phyloP scores from a whole-genome alignment of 2,888 invertebrate genomes.

The Chymomyza procnemis region DNA sequence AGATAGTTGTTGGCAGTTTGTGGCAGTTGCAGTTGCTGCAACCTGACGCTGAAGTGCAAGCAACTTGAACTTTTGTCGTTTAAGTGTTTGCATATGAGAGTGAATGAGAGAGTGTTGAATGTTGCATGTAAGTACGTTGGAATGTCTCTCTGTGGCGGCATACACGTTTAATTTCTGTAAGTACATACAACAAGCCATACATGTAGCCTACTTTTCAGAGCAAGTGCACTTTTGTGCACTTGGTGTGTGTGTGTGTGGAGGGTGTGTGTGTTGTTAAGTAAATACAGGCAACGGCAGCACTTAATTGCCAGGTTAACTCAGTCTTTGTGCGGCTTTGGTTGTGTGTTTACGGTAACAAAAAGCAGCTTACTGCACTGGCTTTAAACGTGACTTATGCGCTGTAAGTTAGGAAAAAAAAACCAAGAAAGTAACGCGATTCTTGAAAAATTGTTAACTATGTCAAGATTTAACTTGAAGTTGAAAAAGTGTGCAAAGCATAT shows the following conservation, averaged over 20 bases:
- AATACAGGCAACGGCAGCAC: background rate
- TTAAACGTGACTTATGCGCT: background rate
- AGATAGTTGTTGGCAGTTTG: background rate
- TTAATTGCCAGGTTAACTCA: background rate
- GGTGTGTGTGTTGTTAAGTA: background rate
- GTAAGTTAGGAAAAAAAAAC: background rate
- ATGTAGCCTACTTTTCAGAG: slow-evolving; percentile 18
- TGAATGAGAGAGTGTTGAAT: slow-evolving; percentile 17
- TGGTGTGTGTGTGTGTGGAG: background rate
- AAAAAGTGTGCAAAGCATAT: background rate
- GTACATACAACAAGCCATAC: slow-evolving; percentile 30
- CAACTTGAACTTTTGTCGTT: slow-evolving; percentile 52
- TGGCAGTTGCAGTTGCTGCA: background rate
- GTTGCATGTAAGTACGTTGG: background rate
- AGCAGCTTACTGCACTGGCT: background rate
- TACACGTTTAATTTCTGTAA: slow-evolving; percentile 62
- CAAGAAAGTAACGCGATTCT: background rate
- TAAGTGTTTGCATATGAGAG: slow-evolving; percentile 51
- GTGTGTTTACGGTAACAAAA: background rate
- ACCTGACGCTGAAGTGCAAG: slow-evolving; percentile 28
- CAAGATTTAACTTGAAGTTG: background rate
- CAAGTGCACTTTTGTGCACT: background rate
- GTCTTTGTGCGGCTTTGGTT: background rate
- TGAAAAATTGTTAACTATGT: background rate
- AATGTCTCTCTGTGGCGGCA: background rate